A percentile compares a stretch with the other conserved stretches of the same genome.
These are phyloP conservation scores for Drosophila triauraria DNA, from an alignment of 1,140 invertebrate species.

Conservation along the genomic window DNA sequence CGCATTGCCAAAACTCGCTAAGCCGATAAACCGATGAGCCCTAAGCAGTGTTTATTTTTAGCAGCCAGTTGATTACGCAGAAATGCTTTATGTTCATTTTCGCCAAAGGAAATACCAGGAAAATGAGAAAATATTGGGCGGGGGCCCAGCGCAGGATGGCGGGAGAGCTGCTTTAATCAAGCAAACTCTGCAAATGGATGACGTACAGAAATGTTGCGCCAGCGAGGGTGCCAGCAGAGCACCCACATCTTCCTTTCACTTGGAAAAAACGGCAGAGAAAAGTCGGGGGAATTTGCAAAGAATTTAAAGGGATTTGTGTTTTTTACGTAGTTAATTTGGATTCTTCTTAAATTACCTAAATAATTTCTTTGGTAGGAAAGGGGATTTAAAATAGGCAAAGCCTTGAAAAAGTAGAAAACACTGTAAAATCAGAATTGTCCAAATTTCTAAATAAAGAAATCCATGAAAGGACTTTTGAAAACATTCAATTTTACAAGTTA, in stretches of 20 bases:
- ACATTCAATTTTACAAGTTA: too few relatives aligned
- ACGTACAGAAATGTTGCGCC: slow-evolving; percentile 4
- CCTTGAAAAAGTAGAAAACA: too few relatives aligned
- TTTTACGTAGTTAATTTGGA: accelerated
- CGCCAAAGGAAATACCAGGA: slow-evolving; percentile 42
- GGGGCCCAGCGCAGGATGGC: not conserved
- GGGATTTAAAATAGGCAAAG: not conserved
- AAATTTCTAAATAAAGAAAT: too few relatives aligned
- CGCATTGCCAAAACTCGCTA: slow-evolving; percentile 38
- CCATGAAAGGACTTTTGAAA: too few relatives aligned
- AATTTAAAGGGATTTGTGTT: not conserved
- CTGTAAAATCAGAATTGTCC: too few relatives aligned
- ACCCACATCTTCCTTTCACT: slow-evolving; percentile 32
- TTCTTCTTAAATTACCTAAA: not conserved
- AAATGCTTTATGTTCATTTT: slow-evolving; percentile 62
- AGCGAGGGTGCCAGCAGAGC: slow-evolving; percentile 15
- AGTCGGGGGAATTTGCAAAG: not conserved
- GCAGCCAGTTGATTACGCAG: slow-evolving; percentile 54
- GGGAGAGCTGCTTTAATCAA: slow-evolving; percentile 45
- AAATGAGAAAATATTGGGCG: slow-evolving; percentile 3
- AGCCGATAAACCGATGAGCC: slow-evolving; percentile 36
- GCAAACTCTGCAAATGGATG: slow-evolving; percentile 22
- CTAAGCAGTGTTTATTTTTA: slow-evolving; percentile 54
- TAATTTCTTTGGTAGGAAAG: too few relatives aligned
- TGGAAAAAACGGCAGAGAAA: not conserved